phyloP scores from a whole-genome alignment of 2,113 vertebrate species.

The Antechinus stuartii region DNA sequence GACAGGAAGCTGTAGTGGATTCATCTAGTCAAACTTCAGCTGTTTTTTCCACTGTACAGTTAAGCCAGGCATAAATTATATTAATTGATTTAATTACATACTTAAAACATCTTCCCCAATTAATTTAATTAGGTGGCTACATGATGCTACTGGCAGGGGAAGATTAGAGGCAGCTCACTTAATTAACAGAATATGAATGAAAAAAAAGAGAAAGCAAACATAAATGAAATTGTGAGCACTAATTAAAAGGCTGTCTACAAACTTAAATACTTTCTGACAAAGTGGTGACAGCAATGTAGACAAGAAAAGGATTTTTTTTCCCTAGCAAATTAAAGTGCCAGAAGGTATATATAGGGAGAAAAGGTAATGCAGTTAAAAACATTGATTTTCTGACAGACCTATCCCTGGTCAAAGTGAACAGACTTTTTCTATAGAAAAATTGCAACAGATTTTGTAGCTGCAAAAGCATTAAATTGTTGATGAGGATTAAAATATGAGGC shows the following conservation, averaged over 20 bases:
- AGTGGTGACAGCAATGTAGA: slow-evolving; percentile 90
- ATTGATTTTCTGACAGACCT: slow-evolving; percentile 82
- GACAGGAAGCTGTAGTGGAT: slow-evolving; percentile 89
- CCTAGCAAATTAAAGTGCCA: slow-evolving; percentile 87
- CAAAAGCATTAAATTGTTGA: slow-evolving; percentile 67
- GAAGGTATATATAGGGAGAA: slow-evolving; percentile 80
- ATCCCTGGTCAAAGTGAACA: slow-evolving; percentile 71
- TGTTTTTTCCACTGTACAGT: slow-evolving; percentile 91
- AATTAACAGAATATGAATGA: slow-evolving; percentile 99
- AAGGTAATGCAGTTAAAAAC: slow-evolving; percentile 81
- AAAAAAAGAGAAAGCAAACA: slow-evolving; percentile 91
- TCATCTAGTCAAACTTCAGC: slow-evolving; percentile 90
- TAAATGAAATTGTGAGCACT: slow-evolving; percentile 97
- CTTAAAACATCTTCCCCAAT: slow-evolving; percentile 99
- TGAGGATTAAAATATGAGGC: slow-evolving; percentile 80
- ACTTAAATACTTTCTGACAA: slow-evolving; percentile 95
- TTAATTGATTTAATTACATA: slow-evolving; percentile 99
- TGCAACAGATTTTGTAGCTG: slow-evolving; percentile 76
- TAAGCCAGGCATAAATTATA: slow-evolving; percentile 99
- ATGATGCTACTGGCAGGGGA: slow-evolving; percentile 98
- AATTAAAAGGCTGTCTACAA: slow-evolving; percentile 96
- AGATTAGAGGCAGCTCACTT: slow-evolving; percentile 97
- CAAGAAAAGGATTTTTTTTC: slow-evolving; percentile 83
- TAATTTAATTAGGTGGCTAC: slow-evolving; percentile 99
- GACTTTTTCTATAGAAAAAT: slow-evolving; percentile 75